These are phyloP conservation scores for Theropithecus gelada DNA, from an alignment of 2,113 vertebrate genomes.

Conservation along the genomic window DNA sequence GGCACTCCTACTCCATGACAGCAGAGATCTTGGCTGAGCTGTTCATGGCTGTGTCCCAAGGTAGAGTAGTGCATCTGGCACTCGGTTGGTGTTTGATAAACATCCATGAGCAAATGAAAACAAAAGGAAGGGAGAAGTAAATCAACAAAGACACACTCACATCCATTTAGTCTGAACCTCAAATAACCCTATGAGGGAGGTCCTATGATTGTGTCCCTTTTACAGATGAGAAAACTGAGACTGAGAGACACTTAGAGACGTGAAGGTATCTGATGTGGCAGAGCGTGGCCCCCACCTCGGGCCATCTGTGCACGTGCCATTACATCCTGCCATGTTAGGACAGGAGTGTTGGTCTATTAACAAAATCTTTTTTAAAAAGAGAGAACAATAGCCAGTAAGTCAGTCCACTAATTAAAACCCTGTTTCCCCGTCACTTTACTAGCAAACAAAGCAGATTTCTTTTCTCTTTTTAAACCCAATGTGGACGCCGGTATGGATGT, in stretches of 20 bases:
- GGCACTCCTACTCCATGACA: background rate
- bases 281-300: background rate
- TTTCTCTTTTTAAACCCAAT: background rate
- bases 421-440: background rate
- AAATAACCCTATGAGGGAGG: background rate
- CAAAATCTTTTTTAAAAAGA: background rate
- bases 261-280: background rate
- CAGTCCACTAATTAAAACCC: background rate
- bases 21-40: background rate
- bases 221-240: background rate
- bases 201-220: background rate
- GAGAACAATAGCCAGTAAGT: background rate
- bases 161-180: background rate
- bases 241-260: background rate
- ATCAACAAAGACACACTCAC: background rate
- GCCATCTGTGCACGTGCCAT: background rate
- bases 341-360: background rate
- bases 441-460: background rate
- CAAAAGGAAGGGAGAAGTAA: background rate
- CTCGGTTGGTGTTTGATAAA: background rate
- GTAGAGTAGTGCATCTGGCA: background rate
- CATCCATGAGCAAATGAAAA: background rate
- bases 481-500: background rate
- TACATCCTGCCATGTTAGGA: rapidly evolving
- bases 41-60: background rate